phyloP scores from a whole-genome alignment of 2,113 vertebrate species.

The Campylomormyrus tamandua region DNA sequence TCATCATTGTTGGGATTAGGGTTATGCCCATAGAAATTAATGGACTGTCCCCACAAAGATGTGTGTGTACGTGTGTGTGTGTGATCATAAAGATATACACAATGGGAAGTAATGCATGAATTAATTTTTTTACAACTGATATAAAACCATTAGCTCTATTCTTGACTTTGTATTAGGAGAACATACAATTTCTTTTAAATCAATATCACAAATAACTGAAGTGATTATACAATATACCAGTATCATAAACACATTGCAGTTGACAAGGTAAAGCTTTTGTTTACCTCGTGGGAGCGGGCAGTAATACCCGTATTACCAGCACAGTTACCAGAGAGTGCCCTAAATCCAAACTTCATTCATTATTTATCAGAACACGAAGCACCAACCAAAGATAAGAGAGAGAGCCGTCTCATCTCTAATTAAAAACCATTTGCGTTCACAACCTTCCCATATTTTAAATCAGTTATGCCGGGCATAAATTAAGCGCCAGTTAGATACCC shows the following conservation, averaged over 20 bases:
- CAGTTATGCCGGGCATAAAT: background rate
- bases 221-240: background rate
- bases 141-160: background rate
- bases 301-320: slow-evolving; percentile 28
- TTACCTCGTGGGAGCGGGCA: background rate
- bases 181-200: background rate
- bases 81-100: background rate
- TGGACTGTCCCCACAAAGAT: background rate
- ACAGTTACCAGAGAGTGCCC: slow-evolving; percentile 44
- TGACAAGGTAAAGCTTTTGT: background rate
- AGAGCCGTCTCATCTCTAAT: background rate
- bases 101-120: background rate
- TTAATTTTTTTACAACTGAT: background rate
- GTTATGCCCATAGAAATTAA: background rate
- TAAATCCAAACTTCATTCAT: slow-evolving; percentile 58
- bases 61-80: no score
- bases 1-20: background rate
- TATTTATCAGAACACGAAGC: slow-evolving; percentile 55
- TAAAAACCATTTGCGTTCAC: background rate
- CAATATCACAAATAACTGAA: background rate
- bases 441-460: background rate
- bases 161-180: background rate
- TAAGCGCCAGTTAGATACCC: background rate
- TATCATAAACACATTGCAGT: background rate
- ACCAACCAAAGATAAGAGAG: slow-evolving; percentile 36